These are phyloP conservation scores for Pseudomyrmex gracilis DNA, from an alignment of 1,140 invertebrate genomes.

Conservation along the genomic window DNA sequence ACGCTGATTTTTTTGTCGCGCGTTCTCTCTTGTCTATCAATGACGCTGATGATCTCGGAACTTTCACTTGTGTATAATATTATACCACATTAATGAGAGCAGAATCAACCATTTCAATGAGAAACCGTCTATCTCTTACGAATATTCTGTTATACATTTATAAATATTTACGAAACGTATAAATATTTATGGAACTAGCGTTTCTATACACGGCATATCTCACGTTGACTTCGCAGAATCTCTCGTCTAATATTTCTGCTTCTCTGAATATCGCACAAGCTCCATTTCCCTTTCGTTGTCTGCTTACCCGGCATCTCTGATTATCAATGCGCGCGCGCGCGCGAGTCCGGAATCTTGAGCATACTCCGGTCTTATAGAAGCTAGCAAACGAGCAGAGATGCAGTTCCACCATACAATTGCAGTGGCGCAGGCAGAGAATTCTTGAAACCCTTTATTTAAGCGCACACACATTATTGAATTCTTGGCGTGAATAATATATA, in stretches of 20 bases:
- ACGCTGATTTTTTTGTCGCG: neutral
- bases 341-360: conserved; percentile 55
- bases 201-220: neutral
- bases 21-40: neutral
- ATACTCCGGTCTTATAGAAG: conserved; percentile 47
- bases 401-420: conserved; percentile 19
- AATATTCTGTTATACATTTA: neutral
- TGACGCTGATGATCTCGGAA: neutral
- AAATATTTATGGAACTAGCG: neutral
- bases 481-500: too few species aligned
- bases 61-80: neutral
- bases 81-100: neutral
- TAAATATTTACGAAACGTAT: conserved; percentile 18
- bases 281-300: conserved; percentile 59
- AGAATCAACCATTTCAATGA: neutral
- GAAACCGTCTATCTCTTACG: neutral
- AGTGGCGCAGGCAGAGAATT: conserved; percentile 52
- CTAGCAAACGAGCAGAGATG: conserved; percentile 36
- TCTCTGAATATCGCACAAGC: conserved; percentile 51
- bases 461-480: too few species aligned
- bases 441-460: neutral
- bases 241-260: conserved; percentile 57
- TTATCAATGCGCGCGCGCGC: conserved; percentile 47
- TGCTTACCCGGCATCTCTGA: conserved; percentile 68
- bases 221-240: conserved; percentile 42